Conservation (phyloP, 2,797 vertebrate genomes). For the Denticeps clupeoides region DNA sequence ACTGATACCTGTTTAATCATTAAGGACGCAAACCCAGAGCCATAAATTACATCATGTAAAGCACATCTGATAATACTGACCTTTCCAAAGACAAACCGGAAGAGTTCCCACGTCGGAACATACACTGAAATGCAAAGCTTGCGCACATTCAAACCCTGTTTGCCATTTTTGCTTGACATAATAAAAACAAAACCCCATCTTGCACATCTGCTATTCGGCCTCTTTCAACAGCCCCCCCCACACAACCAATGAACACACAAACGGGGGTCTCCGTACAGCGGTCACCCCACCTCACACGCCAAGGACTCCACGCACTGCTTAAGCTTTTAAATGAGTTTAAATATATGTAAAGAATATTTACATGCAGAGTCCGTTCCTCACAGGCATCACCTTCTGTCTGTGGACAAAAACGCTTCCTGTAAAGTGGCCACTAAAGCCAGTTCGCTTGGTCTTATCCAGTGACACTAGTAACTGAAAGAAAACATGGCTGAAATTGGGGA, state of each 20-base stretch:
- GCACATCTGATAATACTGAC: slow-evolving; percentile 7
- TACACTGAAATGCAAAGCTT: slow-evolving; percentile 15
- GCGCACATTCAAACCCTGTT: slow-evolving; percentile 50
- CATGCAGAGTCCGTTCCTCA: slow-evolving; percentile 36
- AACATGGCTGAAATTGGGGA: no score
- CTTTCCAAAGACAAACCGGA: slow-evolving; percentile 13
- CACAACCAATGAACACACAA: neutral
- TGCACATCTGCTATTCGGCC: slow-evolving; percentile 22
- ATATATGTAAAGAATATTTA: slow-evolving; percentile 61
- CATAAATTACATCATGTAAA: slow-evolving; percentile 3
- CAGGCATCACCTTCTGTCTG: slow-evolving; percentile 7
- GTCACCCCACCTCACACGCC: slow-evolving; percentile 9
- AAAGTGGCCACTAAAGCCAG: no score
- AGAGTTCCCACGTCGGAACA: slow-evolving; percentile 10
- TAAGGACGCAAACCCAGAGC: neutral
- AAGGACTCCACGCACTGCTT: slow-evolving; percentile 22
- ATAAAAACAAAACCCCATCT: slow-evolving; percentile 37
- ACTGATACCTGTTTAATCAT: neutral
- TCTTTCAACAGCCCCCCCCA: neutral
- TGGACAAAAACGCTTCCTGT: no score
- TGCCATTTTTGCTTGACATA: slow-evolving; percentile 26
- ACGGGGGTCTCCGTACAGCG: slow-evolving; percentile 4
- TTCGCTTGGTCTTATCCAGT: no score
- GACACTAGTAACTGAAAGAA: no score
- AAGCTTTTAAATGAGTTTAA: slow-evolving; percentile 48